A percentile compares a stretch with the other conserved stretches of the same genome.
Evolutionary conservation across 2,797 vertebrate genomes (phyloP).

Genomic region (Bothrops alternatus): DNA sequence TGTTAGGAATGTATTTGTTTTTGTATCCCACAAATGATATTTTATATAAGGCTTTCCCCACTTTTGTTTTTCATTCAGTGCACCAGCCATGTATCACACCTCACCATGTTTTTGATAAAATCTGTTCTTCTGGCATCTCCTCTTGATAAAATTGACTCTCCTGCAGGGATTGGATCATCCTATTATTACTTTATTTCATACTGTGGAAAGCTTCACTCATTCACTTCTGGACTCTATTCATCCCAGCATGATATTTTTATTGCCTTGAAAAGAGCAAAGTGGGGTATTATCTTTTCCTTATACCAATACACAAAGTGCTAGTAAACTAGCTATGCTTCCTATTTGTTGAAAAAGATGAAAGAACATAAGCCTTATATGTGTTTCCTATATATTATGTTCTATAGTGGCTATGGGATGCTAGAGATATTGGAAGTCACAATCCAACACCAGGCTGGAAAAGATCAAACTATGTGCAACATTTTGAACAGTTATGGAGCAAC

Average conservation of each 20-base stretch:
- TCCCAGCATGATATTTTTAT: not conserved
- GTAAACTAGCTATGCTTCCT: not conserved
- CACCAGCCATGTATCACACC: not conserved
- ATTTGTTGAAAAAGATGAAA: not conserved
- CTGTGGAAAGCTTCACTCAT: not conserved
- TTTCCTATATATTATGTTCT: too few species aligned
- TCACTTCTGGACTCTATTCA: slow-evolving; percentile 1
- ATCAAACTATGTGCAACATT: too few species aligned
- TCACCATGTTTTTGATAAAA: not conserved
- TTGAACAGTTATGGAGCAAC: too few species aligned
- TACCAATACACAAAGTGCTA: not conserved
- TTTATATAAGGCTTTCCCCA: not conserved
- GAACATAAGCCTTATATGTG: too few species aligned
- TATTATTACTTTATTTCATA: not conserved
- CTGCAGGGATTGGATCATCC: fast-evolving
- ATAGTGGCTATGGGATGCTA: too few species aligned
- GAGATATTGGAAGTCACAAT: too few species aligned
- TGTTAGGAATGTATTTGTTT: not conserved
- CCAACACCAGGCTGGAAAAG: too few species aligned
- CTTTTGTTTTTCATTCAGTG: not conserved
- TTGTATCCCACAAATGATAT: not conserved
- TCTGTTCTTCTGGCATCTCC: not conserved
- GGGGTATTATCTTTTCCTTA: not conserved
- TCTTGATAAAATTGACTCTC: not conserved
- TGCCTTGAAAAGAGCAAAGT: not conserved